Evolutionary conservation across 2,797 vertebrate genomes (phyloP).

Genomic region (Phylloscopus collybita): DNA sequence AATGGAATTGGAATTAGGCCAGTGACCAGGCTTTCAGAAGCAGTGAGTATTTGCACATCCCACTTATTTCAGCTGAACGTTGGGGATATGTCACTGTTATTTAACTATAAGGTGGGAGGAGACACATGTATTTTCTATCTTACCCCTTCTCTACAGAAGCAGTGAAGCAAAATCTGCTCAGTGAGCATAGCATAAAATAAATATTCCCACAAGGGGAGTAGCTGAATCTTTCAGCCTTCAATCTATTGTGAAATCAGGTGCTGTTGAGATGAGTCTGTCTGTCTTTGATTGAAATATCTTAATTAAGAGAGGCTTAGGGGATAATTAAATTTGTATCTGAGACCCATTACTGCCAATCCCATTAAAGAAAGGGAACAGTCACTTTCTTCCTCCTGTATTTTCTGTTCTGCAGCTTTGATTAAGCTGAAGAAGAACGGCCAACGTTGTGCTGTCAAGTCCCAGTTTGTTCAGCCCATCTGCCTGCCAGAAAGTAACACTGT

Average conservation of each 20-base stretch:
- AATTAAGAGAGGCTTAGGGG: slow-evolving; percentile 60
- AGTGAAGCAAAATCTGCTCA: slow-evolving; percentile 54
- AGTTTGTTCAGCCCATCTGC: slow-evolving; percentile 91
- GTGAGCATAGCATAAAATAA: slow-evolving; percentile 51
- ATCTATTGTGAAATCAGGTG: slow-evolving; percentile 52
- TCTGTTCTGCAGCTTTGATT: slow-evolving; percentile 82
- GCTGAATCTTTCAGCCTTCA: slow-evolving; percentile 52
- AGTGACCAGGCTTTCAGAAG: slow-evolving; percentile 30
- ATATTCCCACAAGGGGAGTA: slow-evolving; percentile 59
- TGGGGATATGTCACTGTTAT: slow-evolving; percentile 50
- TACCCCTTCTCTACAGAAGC: slow-evolving; percentile 1
- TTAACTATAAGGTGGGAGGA: slow-evolving; percentile 59
- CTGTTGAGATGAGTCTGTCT: slow-evolving; percentile 58
- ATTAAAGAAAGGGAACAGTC: slow-evolving; percentile 38
- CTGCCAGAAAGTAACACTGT: slow-evolving; percentile 80
- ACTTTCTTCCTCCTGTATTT: neutral
- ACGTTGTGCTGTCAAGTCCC: slow-evolving; percentile 84
- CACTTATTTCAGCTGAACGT: slow-evolving; percentile 27
- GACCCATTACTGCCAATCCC: slow-evolving; percentile 48
- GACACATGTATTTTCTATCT: slow-evolving; percentile 31
- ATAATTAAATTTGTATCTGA: slow-evolving; percentile 61
- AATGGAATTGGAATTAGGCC: neutral
- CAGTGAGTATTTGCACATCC: slow-evolving; percentile 22
- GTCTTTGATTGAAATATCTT: slow-evolving; percentile 41
- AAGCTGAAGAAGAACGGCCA: slow-evolving; percentile 89